phyloP scores from a whole-genome alignment of 2,797 vertebrate species.

The Catamblyrhynchus diadema region DNA sequence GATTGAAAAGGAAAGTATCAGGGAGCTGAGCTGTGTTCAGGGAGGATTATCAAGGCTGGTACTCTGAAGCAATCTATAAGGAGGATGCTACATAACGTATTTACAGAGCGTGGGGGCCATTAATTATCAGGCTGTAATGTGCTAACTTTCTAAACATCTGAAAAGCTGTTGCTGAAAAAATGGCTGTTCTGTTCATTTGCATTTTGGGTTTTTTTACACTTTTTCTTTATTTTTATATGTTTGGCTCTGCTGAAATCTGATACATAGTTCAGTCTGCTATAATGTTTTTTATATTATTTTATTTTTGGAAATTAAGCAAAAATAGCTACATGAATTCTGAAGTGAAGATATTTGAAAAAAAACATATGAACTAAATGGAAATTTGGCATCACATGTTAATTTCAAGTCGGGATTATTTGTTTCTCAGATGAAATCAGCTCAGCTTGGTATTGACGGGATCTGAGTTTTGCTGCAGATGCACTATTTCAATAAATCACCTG shows the following conservation, averaged over 20 bases:
- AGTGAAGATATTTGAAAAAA: background rate
- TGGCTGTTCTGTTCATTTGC: background rate
- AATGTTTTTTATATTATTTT: background rate
- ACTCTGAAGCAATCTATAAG: background rate
- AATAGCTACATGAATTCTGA: background rate
- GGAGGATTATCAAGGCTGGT: background rate
- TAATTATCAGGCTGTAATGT: background rate
- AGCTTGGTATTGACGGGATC: slow-evolving; percentile 19
- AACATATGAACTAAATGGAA: background rate
- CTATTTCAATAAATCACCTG: slow-evolving; percentile 61
- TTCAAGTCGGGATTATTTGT: background rate
- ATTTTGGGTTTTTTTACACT: background rate
- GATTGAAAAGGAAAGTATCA: background rate
- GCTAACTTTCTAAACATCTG: background rate
- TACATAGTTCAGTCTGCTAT: background rate
- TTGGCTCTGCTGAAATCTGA: background rate
- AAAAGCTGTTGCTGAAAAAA: background rate
- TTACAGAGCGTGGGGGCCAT: background rate
- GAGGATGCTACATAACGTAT: background rate
- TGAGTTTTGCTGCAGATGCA: slow-evolving; percentile 46
- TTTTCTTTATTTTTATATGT: background rate
- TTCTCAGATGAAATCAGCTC: background rate
- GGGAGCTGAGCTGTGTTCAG: background rate
- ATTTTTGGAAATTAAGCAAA: background rate
- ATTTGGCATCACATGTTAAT: background rate